Conservation (phyloP, 2,113 vertebrate genomes). For the Sterna hirundo region DNA sequence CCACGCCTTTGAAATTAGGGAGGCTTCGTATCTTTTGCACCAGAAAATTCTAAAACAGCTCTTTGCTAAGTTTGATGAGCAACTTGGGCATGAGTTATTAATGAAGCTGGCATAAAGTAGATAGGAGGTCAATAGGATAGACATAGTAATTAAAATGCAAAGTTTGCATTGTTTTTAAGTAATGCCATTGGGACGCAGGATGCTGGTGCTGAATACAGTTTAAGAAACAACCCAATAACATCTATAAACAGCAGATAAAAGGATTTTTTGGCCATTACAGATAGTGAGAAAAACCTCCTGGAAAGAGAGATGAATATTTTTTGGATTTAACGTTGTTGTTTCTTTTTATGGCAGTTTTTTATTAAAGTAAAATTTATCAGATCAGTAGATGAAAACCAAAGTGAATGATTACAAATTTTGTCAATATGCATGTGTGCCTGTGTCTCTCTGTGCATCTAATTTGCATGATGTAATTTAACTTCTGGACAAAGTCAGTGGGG, state of each 20-base stretch:
- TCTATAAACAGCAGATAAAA: slow-evolving; percentile 40
- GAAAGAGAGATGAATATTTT: background rate
- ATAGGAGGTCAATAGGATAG: slow-evolving; percentile 32
- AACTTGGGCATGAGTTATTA: slow-evolving; percentile 28
- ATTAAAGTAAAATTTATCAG: background rate
- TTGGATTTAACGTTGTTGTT: background rate
- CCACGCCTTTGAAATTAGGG: background rate
- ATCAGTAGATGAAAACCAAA: background rate
- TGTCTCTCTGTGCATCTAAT: background rate
- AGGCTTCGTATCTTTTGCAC: background rate
- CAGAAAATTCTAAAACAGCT: background rate
- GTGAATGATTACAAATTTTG: background rate
- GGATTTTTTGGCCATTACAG: background rate
- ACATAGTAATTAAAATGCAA: slow-evolving; percentile 49
- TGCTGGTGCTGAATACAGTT: background rate
- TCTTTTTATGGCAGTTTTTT: background rate
- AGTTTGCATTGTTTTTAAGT: slow-evolving; percentile 54
- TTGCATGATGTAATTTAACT: background rate
- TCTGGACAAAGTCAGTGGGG: background rate
- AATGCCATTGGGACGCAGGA: background rate
- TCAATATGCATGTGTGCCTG: background rate
- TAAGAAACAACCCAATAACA: background rate
- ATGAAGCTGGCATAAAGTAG: slow-evolving; percentile 16
- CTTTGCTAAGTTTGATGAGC: slow-evolving; percentile 18
- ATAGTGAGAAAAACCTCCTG: background rate